phyloP scores from a whole-genome alignment of 1,140 invertebrate species.

The Coptotermes formosanus region DNA sequence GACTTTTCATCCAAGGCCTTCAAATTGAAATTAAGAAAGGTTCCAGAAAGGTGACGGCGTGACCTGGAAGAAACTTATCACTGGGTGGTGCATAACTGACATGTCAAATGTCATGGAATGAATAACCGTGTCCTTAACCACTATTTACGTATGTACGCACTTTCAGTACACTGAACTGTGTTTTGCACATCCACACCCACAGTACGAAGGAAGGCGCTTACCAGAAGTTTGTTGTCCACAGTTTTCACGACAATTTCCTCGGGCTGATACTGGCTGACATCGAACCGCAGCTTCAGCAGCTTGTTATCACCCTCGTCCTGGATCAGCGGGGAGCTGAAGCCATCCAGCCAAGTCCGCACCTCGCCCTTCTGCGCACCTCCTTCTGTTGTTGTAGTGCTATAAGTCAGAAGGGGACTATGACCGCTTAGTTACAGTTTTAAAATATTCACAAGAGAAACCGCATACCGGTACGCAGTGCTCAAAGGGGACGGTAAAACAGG shows the following conservation, averaged over 20 bases:
- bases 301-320: slow-evolving; percentile 87
- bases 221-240: slow-evolving; percentile 92
- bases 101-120: too few relatives aligned
- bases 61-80: too few relatives aligned
- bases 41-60: too few relatives aligned
- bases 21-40: too few relatives aligned
- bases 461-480: neutral
- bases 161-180: too few relatives aligned
- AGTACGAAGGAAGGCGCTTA: slow-evolving; percentile 52
- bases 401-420: neutral
- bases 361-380: slow-evolving; percentile 46
- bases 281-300: slow-evolving; percentile 86
- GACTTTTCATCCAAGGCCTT: too few relatives aligned
- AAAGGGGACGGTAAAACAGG: neutral
- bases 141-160: too few relatives aligned
- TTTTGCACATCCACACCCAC: too few relatives aligned
- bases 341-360: slow-evolving; percentile 64
- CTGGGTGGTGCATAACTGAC: too few relatives aligned
- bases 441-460: neutral
- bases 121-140: too few relatives aligned
- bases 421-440: neutral
- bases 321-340: slow-evolving; percentile 89
- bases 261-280: slow-evolving; percentile 90
- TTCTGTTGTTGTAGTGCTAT: slow-evolving; percentile 45
- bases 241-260: slow-evolving; percentile 97